Conservation (phyloP, 2,797 vertebrate genomes). For the Tarsius wallacei region DNA sequence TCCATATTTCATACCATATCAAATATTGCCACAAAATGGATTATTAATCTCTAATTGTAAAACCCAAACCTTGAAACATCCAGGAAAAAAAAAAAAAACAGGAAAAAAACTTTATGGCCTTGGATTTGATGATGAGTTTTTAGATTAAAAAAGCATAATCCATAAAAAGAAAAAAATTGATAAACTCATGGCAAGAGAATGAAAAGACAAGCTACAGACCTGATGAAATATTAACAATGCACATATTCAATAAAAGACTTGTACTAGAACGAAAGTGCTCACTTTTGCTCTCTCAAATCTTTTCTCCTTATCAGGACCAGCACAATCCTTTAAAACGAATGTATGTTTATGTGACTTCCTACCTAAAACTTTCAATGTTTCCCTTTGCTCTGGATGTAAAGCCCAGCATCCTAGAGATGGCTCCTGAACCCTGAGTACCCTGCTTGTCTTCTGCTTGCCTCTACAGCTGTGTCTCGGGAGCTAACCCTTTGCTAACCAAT, state of each 20-base stretch:
- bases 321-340: neutral
- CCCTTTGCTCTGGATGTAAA: neutral
- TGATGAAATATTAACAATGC: neutral
- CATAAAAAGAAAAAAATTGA: neutral
- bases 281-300: neutral
- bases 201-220: neutral
- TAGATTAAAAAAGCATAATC: neutral
- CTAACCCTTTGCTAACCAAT: neutral
- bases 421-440: too few relatives aligned
- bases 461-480: neutral
- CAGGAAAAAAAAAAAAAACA: neutral
- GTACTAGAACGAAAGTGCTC: neutral
- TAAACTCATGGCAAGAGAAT: neutral
- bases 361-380: accelerated
- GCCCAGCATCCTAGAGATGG: too few relatives aligned
- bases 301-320: neutral
- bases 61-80: neutral
- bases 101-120: neutral
- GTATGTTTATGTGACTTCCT: too few relatives aligned
- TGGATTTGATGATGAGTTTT: neutral
- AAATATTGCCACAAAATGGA: neutral
- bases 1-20: neutral
- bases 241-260: neutral
- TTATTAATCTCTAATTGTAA: neutral
- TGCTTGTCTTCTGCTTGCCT: neutral